Conservation (phyloP, 2,888 invertebrate species). For the Colletes collaris region DNA sequence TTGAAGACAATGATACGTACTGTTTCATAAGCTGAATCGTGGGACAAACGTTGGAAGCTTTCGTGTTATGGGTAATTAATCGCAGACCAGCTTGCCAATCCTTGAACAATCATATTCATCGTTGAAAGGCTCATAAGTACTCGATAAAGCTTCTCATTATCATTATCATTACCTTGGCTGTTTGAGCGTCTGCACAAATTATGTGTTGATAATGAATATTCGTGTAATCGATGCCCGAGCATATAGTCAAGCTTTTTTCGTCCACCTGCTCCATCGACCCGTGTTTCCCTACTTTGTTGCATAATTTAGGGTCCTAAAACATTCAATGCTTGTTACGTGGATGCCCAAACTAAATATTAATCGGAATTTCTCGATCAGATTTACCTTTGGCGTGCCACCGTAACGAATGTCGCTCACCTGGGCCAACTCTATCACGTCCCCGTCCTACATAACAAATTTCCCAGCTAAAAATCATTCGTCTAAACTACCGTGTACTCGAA, state of each 20-base stretch:
- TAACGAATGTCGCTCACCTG: slow-evolving; percentile 82
- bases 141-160: neutral
- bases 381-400: slow-evolving; percentile 80
- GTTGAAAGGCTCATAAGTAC: no score
- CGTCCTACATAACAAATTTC: slow-evolving; percentile 71
- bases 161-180: slow-evolving; percentile 84
- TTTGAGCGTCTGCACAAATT: slow-evolving; percentile 85
- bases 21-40: slow-evolving; percentile 98
- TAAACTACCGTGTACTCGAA: no score
- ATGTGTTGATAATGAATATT: slow-evolving; percentile 87
- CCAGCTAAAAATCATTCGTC: no score
- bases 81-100: slow-evolving; percentile 96
- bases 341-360: neutral
- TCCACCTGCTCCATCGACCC: slow-evolving; percentile 84
- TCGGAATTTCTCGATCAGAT: neutral
- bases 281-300: slow-evolving; percentile 84
- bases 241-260: slow-evolving; percentile 86
- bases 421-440: slow-evolving; percentile 81
- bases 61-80: slow-evolving; percentile 96
- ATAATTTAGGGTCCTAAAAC: slow-evolving; percentile 83
- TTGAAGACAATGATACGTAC: slow-evolving; percentile 87
- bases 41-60: slow-evolving; percentile 97
- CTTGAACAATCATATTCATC: slow-evolving; percentile 83
- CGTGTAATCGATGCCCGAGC: slow-evolving; percentile 88
- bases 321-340: no score